Percentiles rank a stretch among this genome's conserved stretches.
These are phyloP conservation scores for Bos taurus DNA, from an alignment of 2,113 vertebrate genomes.

Conservation along the genomic window DNA sequence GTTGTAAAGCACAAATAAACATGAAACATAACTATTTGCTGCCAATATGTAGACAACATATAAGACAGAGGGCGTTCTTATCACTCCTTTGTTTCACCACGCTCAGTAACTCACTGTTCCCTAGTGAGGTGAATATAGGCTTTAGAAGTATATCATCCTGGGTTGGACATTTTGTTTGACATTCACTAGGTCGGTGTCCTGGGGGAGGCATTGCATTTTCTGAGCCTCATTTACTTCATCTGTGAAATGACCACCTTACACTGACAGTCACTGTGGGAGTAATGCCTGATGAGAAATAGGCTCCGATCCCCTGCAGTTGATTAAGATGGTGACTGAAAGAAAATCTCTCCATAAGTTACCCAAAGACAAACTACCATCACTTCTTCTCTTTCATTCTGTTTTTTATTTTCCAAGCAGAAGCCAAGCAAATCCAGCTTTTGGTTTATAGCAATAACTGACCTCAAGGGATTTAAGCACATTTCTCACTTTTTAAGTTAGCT, in stretches of 20 bases:
- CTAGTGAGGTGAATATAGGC: neutral
- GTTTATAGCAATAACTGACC: slow-evolving; percentile 30
- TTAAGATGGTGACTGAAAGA: neutral
- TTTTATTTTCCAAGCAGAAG: neutral
- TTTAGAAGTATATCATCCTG: neutral
- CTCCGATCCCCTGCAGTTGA: fast-evolving
- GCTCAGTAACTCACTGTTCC: fast-evolving
- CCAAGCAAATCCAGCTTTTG: neutral
- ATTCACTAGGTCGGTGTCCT: neutral
- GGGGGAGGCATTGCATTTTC: neutral
- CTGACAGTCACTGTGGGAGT: neutral
- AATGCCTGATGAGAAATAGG: neutral
- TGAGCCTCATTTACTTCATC: neutral
- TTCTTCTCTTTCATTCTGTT: neutral
- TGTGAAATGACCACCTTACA: neutral
- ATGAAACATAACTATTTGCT: neutral
- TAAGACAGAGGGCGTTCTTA: neutral
- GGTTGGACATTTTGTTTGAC: neutral
- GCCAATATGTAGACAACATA: neutral
- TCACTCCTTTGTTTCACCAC: neutral
- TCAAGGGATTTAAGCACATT: slow-evolving; percentile 46
- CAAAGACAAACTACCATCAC: neutral
- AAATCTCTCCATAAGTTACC: neutral
- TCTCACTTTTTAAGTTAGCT: slow-evolving; percentile 55
- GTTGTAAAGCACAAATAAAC: neutral